phyloP scores from a whole-genome alignment of 2,797 vertebrate species.

The Hydrolagus colliei region DNA sequence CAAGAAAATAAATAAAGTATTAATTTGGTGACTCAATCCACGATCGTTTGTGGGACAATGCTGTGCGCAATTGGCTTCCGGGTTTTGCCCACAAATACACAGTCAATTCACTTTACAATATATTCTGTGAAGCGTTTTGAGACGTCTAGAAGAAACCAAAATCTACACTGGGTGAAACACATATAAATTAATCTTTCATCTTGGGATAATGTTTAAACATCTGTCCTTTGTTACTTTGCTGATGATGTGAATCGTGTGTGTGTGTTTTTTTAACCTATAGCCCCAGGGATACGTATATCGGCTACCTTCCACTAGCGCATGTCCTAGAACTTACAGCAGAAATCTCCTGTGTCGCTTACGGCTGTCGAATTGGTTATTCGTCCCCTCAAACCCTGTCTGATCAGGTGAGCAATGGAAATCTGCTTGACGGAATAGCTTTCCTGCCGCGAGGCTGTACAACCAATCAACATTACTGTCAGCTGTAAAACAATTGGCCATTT shows the following conservation, averaged over 20 bases:
- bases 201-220: not conserved
- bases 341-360: slow-evolving; percentile 89
- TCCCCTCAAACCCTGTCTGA: slow-evolving; percentile 91
- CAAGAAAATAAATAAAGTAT: too few species aligned
- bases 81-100: too few species aligned
- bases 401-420: slow-evolving; percentile 65
- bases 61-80: too few species aligned
- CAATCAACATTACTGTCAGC: too few species aligned
- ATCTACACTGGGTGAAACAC: not conserved
- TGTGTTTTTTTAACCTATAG: slow-evolving; percentile 48
- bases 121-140: too few species aligned
- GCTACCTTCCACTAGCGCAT: slow-evolving; percentile 90
- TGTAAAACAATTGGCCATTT: too few species aligned
- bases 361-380: slow-evolving; percentile 92
- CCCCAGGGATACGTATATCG: slow-evolving; percentile 87
- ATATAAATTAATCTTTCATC: not conserved
- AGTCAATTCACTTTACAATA: too few species aligned
- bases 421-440: not conserved
- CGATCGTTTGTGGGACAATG: too few species aligned
- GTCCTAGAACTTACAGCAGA: slow-evolving; percentile 94
- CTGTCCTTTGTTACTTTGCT: not conserved
- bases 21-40: too few species aligned
- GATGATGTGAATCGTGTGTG: not conserved
- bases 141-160: too few species aligned
- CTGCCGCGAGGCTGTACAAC: not conserved